phyloP scores from a whole-genome alignment of 2,113 vertebrate genomes.

The Dasyornis broadbenti region DNA sequence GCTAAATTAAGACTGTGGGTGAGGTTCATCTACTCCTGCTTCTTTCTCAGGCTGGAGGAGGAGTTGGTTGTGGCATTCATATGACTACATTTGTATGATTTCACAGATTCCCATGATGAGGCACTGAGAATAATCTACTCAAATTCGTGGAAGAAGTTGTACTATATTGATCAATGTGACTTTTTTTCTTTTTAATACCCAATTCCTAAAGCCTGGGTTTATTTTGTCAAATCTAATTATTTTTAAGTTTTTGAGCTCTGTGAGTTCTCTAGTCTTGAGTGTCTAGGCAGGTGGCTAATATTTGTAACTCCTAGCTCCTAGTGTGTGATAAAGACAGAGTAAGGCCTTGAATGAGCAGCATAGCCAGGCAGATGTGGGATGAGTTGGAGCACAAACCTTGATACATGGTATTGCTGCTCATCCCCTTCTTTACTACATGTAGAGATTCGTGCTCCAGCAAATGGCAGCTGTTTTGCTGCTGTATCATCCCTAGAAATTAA shows the following conservation, averaged over 20 bases:
- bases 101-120: not conserved
- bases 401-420: not conserved
- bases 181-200: not conserved
- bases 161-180: not conserved
- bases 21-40: not conserved
- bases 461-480: not conserved
- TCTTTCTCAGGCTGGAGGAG: slow-evolving; percentile 8
- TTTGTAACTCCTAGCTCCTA: not conserved
- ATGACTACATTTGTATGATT: not conserved
- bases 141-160: not conserved
- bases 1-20: slow-evolving; percentile 7
- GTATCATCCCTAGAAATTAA: not conserved
- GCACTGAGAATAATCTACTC: not conserved
- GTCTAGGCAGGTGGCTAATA: not conserved
- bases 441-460: not conserved
- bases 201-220: not conserved
- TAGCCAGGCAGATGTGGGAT: not conserved
- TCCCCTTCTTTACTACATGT: not conserved
- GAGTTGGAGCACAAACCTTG: not conserved
- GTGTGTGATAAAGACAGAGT: not conserved
- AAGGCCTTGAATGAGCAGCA: not conserved
- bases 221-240: not conserved
- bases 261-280: not conserved
- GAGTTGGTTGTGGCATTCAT: not conserved
- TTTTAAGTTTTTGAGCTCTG: not conserved